A percentile compares a stretch with the other conserved stretches of the same genome.
Conservation (phyloP, 2,797 vertebrate species). For the Cossypha niveicapilla region DNA sequence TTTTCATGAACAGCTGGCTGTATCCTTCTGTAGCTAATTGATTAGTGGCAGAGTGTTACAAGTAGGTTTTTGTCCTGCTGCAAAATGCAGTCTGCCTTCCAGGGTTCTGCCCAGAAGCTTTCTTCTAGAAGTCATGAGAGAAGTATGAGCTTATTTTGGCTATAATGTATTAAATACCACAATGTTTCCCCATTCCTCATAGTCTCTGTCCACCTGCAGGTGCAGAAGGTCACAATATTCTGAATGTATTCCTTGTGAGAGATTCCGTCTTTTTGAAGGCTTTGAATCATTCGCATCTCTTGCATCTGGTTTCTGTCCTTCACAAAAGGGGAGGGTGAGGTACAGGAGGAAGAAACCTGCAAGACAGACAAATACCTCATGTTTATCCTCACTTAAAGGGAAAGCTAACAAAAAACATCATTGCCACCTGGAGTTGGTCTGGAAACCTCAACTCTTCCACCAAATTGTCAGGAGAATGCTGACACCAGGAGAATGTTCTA, state of each 20-base stretch:
- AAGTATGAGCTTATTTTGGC: not conserved
- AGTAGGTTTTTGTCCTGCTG: not conserved
- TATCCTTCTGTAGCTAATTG: not conserved
- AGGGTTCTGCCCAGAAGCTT: not conserved
- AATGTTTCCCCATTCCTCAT: not conserved
- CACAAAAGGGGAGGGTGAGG: not conserved
- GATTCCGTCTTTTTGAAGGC: not conserved
- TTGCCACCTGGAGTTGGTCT: not conserved
- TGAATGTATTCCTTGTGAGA: not conserved
- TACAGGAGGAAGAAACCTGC: not conserved
- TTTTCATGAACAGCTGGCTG: not conserved
- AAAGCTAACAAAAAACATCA: not conserved
- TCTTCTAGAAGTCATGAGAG: not conserved
- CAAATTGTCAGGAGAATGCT: not conserved
- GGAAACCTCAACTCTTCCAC: not conserved
- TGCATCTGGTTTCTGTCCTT: slow-evolving; percentile 8
- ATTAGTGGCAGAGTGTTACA: not conserved
- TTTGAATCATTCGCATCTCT: not conserved
- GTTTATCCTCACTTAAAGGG: not conserved
- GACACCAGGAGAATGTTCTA: not conserved
- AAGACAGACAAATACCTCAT: not conserved
- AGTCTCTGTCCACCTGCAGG: not conserved
- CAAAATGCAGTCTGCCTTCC: not conserved
- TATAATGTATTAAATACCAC: not conserved
- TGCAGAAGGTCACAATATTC: not conserved